phyloP scores from a whole-genome alignment of 2,888 invertebrate genomes.

The Emesis furor region DNA sequence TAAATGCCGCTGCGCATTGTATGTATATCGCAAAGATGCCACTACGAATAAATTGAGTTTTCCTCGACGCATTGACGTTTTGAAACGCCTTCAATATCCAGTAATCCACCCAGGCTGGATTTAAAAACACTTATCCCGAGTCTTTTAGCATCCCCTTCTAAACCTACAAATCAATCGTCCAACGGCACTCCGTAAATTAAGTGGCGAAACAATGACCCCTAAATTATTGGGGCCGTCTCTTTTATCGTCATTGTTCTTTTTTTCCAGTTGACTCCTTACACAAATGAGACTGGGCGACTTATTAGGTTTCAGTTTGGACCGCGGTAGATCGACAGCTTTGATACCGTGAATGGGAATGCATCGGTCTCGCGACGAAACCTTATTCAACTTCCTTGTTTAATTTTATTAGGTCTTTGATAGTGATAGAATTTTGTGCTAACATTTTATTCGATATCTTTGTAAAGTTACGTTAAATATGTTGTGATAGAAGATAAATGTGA shows the following conservation, averaged over 20 bases:
- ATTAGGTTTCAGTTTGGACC: slow-evolving; percentile 89
- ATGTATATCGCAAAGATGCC: slow-evolving; percentile 87
- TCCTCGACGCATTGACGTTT: slow-evolving; percentile 81
- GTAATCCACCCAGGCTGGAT: slow-evolving; percentile 78
- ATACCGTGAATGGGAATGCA: slow-evolving; percentile 81
- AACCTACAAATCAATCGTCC: slow-evolving; percentile 91
- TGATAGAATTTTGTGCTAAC: background rate
- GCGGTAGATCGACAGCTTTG: slow-evolving; percentile 86
- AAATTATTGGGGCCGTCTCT: slow-evolving; percentile 89
- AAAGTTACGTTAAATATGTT: background rate
- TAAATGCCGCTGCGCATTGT: slow-evolving; percentile 89
- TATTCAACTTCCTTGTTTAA: slow-evolving; percentile 85
- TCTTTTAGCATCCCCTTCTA: slow-evolving; percentile 84
- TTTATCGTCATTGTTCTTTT: slow-evolving; percentile 89
- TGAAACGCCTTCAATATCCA: slow-evolving; percentile 73
- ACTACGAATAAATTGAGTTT: slow-evolving; percentile 88
- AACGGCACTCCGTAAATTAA: slow-evolving; percentile 91
- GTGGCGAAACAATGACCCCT: slow-evolving; percentile 90
- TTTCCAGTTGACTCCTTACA: slow-evolving; percentile 86
- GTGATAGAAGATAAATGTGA: background rate
- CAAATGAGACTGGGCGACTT: slow-evolving; percentile 91
- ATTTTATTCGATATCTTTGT: background rate
- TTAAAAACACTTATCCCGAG: slow-evolving; percentile 85
- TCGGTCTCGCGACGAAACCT: slow-evolving; percentile 78
- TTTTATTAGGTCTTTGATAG: background rate